These are phyloP conservation scores for Plecotus auritus DNA, from an alignment of 2,113 vertebrate genomes.

Conservation along the genomic window DNA sequence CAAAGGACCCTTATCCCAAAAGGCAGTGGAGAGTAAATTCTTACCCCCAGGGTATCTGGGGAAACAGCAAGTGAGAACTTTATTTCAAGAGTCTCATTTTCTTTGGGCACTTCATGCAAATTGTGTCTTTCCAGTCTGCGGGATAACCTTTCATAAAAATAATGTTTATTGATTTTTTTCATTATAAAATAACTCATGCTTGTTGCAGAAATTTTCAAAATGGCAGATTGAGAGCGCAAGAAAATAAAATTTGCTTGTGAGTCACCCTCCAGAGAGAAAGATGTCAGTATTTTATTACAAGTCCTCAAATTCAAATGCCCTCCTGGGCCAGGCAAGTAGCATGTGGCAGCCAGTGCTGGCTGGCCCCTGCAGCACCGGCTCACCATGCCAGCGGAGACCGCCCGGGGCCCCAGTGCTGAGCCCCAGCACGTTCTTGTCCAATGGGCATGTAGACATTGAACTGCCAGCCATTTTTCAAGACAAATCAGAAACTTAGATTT, in stretches of 20 bases:
- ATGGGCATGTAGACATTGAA: background rate
- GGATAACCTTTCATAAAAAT: slow-evolving; percentile 34
- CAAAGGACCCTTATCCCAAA: slow-evolving; percentile 50
- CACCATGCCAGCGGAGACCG: accelerated
- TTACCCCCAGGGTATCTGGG: background rate
- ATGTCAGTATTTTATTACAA: background rate
- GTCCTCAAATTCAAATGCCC: background rate
- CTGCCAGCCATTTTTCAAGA: background rate
- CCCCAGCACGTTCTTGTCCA: background rate
- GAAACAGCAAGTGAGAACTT: background rate
- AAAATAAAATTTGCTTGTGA: background rate
- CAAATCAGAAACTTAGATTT: background rate
- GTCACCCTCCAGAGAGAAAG: background rate
- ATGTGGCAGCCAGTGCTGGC: background rate
- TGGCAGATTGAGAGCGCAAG: background rate
- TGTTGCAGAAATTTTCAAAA: background rate
- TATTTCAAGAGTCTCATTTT: background rate
- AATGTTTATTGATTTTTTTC: slow-evolving; percentile 16
- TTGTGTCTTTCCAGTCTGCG: background rate
- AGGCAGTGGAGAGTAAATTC: slow-evolving; percentile 1
- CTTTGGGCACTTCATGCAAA: background rate
- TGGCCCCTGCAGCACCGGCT: background rate
- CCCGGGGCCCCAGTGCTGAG: accelerated
- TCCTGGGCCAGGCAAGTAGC: background rate
- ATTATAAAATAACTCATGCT: slow-evolving; percentile 3